Evolutionary conservation across 2,113 vertebrate genomes (phyloP).

Genomic region (Pedionomus torquatus): DNA sequence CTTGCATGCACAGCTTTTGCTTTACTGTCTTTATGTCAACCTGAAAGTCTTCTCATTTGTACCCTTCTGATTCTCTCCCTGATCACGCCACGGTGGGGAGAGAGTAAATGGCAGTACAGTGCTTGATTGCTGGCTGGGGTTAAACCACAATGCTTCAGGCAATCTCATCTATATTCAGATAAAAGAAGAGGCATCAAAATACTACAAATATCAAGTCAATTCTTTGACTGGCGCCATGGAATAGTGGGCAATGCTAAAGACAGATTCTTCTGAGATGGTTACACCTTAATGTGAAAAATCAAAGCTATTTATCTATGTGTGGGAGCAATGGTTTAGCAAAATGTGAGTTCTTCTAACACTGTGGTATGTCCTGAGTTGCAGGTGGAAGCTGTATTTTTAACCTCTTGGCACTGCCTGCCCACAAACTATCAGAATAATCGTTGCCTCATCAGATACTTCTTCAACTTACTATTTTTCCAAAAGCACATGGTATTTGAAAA

Average conservation of each 20-base stretch:
- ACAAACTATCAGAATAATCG: conserved; percentile 8
- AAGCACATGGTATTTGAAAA: neutral
- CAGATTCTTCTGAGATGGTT: neutral
- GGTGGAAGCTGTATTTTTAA: neutral
- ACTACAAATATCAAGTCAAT: neutral
- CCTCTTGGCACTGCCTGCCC: neutral
- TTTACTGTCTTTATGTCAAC: neutral
- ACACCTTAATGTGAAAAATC: neutral
- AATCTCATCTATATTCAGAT: neutral
- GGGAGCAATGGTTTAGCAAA: neutral
- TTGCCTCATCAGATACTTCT: neutral
- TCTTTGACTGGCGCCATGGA: neutral
- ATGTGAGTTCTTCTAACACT: neutral
- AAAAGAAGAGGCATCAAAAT: neutral
- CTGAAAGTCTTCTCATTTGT: neutral
- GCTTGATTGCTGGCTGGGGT: neutral
- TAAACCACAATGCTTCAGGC: neutral
- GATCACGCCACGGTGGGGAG: neutral
- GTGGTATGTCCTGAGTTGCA: neutral
- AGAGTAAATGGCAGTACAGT: neutral
- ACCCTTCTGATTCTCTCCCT: neutral
- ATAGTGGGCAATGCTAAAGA: neutral
- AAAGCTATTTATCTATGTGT: neutral
- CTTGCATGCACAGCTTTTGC: neutral
- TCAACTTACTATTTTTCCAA: neutral